Percentiles rank a stretch among this genome's conserved stretches.
Conservation (phyloP, 2,797 vertebrate species). For the Yasuhikotakia modesta region DNA sequence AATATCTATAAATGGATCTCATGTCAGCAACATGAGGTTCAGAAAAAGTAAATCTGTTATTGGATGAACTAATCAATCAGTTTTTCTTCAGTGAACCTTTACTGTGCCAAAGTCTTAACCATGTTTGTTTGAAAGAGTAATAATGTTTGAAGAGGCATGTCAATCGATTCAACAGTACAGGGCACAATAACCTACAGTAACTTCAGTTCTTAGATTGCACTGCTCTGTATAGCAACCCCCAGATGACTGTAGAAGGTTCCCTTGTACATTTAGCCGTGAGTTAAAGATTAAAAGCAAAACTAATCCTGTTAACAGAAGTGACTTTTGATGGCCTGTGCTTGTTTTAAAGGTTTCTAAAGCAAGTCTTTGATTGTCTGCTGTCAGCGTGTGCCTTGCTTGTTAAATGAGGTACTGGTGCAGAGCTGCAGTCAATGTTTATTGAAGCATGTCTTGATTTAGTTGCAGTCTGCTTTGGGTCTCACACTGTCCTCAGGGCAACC, state of each 20-base stretch:
- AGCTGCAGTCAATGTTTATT: neutral
- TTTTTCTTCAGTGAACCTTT: neutral
- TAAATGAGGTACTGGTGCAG: neutral
- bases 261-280: conserved; percentile 1
- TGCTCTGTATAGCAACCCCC: conserved; percentile 3
- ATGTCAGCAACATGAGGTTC: neutral
- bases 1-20: conserved; percentile 14
- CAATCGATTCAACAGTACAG: neutral
- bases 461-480: neutral
- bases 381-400: neutral
- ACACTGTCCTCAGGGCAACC: conserved; percentile 15
- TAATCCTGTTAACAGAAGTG: neutral
- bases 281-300: conserved; percentile 24
- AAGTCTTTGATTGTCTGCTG: neutral
- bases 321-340: neutral
- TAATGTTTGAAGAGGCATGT: neutral
- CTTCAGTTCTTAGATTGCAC: neutral
- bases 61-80: neutral
- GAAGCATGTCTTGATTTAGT: conserved; percentile 25
- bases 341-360: neutral
- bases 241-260: neutral
- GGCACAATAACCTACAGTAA: conserved; percentile 24
- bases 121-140: neutral
- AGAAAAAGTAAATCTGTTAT: neutral
- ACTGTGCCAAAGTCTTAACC: neutral